Conservation (phyloP, 2,888 invertebrate species). For the Chirona hameri region DNA sequence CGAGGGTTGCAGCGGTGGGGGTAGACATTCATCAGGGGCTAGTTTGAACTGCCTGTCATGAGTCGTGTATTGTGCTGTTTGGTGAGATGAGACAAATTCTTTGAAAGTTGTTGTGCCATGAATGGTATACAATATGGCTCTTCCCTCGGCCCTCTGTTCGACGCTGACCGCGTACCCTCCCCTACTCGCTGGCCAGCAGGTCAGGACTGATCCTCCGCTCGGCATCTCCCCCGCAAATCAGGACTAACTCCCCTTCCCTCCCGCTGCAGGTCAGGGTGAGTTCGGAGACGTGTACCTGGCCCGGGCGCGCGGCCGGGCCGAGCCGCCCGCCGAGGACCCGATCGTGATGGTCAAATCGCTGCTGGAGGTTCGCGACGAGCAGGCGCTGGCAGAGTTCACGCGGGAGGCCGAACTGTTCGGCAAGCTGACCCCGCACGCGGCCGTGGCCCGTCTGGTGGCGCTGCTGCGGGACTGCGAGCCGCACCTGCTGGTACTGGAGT, state of each 20-base stretch:
- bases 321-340: conserved; percentile 42
- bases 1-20: not conserved
- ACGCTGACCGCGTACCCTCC: too few species aligned
- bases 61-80: too few species aligned
- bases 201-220: too few species aligned
- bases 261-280: conserved; percentile 70
- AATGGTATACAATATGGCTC: too few species aligned
- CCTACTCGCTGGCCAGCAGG: too few species aligned
- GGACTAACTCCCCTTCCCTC: not conserved
- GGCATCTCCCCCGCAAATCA: too few species aligned
- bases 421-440: conserved; percentile 70
- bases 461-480: conserved; percentile 71
- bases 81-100: too few species aligned
- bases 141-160: too few species aligned
- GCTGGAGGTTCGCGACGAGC: conserved; percentile 52
- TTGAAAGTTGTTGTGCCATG: too few species aligned
- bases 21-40: not conserved
- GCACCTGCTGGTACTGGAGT: conserved; percentile 81
- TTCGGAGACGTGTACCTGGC: conserved; percentile 88
- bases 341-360: conserved; percentile 66
- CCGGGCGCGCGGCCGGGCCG: conserved; percentile 48
- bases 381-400: conserved; percentile 74
- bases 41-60: too few species aligned
- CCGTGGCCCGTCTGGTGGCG: conserved; percentile 72
- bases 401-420: conserved; percentile 82